Percentiles rank a stretch among this genome's conserved stretches.
Evolutionary conservation across 2,113 vertebrate genomes (phyloP).

Genomic region (Leucoraja erinaceus): DNA sequence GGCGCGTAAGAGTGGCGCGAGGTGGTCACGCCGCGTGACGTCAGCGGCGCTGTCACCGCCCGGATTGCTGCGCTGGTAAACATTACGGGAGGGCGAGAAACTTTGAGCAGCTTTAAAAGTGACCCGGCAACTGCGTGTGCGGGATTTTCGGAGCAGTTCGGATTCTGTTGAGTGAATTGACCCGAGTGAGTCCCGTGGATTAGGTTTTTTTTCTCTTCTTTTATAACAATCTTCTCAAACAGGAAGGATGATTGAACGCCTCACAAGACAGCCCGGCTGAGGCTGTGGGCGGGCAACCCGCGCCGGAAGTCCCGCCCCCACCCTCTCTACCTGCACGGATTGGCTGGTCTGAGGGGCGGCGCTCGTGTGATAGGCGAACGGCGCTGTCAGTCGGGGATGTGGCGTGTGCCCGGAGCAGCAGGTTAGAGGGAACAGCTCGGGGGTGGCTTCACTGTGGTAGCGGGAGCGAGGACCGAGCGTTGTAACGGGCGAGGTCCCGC

Average conservation of each 20-base stretch:
- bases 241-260: slow-evolving; percentile 20
- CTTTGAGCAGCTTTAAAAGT: slow-evolving; percentile 20
- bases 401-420: not conserved
- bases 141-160: not conserved
- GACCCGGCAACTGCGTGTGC: not conserved
- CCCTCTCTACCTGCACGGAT: not conserved
- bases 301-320: not conserved
- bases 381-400: not conserved
- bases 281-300: not conserved
- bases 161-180: not conserved
- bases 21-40: slow-evolving; percentile 11
- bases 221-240: not conserved
- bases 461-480: not conserved
- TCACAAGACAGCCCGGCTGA: not conserved
- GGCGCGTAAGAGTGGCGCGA: not conserved
- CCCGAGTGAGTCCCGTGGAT: not conserved
- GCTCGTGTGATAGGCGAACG: not conserved
- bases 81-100: not conserved
- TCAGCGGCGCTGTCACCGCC: slow-evolving; percentile 8
- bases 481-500: not conserved
- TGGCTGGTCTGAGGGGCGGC: not conserved
- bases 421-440: not conserved
- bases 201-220: not conserved
- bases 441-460: not conserved
- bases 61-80: not conserved